Conservation (phyloP, 2,888 invertebrate genomes). For the Cheilosia vernalis region DNA sequence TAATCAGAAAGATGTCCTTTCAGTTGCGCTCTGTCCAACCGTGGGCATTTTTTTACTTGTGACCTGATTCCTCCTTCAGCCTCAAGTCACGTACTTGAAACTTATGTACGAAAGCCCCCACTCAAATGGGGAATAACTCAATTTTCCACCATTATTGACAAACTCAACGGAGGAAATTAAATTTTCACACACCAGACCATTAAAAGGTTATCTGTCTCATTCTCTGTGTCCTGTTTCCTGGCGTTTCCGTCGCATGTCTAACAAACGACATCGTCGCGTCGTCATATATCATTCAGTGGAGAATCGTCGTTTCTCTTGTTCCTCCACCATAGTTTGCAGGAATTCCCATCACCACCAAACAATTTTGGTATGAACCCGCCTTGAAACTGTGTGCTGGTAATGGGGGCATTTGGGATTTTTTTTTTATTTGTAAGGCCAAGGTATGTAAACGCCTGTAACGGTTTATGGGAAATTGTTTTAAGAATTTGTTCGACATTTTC, state of each 20-base stretch:
- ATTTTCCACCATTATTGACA: conserved; percentile 44
- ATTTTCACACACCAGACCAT: conserved; percentile 34
- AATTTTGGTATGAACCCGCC: background rate
- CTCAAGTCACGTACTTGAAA: too few species aligned
- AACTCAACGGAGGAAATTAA: conserved; percentile 29
- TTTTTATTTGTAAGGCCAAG: background rate
- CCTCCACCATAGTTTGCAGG: background rate
- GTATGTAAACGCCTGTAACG: conserved; percentile 42
- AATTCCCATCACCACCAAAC: background rate
- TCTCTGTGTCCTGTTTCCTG: conserved; percentile 35
- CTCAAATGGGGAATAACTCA: conserved; percentile 30
- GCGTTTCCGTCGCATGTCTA: conserved; percentile 35
- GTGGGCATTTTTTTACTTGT: conserved; percentile 10
- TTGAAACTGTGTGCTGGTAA: background rate
- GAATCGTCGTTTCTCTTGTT: background rate
- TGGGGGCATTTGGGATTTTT: conserved; percentile 4
- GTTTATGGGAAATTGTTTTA: conserved; percentile 48
- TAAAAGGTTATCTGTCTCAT: conserved; percentile 41
- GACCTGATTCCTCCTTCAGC: conserved; percentile 2
- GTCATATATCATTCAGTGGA: conserved; percentile 9
- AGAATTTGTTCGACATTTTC: background rate
- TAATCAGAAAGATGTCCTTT: background rate
- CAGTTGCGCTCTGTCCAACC: too few species aligned
- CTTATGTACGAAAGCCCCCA: background rate
- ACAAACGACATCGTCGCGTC: background rate